Evolutionary conservation across 2,888 invertebrate species (phyloP).

Genomic region (Harpalus rufipes): DNA sequence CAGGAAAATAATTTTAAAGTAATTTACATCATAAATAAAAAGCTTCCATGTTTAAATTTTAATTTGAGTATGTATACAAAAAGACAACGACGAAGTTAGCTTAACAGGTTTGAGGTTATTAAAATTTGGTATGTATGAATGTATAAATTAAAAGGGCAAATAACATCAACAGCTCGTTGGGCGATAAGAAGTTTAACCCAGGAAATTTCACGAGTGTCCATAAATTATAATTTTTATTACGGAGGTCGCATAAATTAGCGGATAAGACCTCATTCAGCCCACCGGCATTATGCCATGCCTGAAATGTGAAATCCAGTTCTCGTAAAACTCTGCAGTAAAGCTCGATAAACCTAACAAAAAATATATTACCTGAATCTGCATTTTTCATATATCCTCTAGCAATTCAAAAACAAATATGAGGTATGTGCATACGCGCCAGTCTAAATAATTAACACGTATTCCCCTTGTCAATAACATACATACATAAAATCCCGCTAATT

Average conservation of each 20-base stretch:
- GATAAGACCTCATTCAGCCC: constrained; percentile 61
- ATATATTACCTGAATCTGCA: constrained; percentile 6
- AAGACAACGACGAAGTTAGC: constrained; percentile 32
- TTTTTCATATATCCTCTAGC: not conserved
- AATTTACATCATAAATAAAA: constrained; percentile 24
- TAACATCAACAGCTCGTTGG: constrained; percentile 65
- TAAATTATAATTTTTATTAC: constrained; percentile 67
- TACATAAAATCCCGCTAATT: not conserved
- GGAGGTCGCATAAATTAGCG: constrained; percentile 65
- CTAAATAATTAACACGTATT: not conserved
- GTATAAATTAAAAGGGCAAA: constrained; percentile 64
- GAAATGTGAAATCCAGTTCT: constrained; percentile 38
- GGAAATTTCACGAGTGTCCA: constrained; percentile 64
- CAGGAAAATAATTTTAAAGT: constrained; percentile 6
- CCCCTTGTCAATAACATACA: not conserved
- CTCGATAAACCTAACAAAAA: constrained; percentile 20
- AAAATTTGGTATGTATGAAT: constrained; percentile 64
- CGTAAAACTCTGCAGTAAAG: constrained; percentile 36
- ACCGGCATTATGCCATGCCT: constrained; percentile 35
- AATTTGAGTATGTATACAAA: constrained; percentile 37
- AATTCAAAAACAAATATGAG: not conserved
- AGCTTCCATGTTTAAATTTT: constrained; percentile 26
- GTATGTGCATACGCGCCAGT: not conserved
- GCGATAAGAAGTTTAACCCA: constrained; percentile 64
- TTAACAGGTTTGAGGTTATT: constrained; percentile 47